Evolutionary conservation across 2,797 vertebrate species (phyloP), one percentile per base, ranked within the genome.

Genomic region (Cryptoprocta ferox): DNA sequence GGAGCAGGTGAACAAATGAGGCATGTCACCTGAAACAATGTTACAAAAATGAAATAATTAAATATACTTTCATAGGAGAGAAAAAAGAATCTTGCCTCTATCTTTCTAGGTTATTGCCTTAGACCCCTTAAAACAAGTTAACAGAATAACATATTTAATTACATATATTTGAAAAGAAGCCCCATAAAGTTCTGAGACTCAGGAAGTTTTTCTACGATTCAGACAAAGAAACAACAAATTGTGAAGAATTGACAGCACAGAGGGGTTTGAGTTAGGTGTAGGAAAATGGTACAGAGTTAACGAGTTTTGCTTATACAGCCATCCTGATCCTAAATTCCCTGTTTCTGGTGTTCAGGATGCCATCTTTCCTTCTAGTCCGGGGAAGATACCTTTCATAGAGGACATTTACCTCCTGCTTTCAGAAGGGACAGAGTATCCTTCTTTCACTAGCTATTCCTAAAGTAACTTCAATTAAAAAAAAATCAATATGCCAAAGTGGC

Each of bases 381-480:
- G 59, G 8, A 21, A 12, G 48, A 14, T 14, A 11, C 5, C 11
- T 19, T 32, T 61, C 32, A 48, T 14, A 0, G 0, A 15, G n/a
- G 80, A 78, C 30, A 21, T 13, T 9, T 12, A 15, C 7, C 71
- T 59, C 56, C 80, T 48, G 70, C 48, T 56, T 16, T 45, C 32
- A 12, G 26, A 13, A 37, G 48, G 0, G 0, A 37, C 68, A 76
- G 12, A 48, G 39, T 6, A 26, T 68, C 37, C 13, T 76, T 66
- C 37, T 32, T 59, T 30, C 9, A 12, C 5, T 6, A 14, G 13
- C 39, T 76, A 9, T 6, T 48, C 39, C 37, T 16, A 63, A 19
- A 37, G 3, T 32, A 37, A 13, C 37, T 48, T 84, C 18, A 59
- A 70, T 80, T 70, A 32, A 93, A 59, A 70, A 48, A 37, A 50